Evolutionary conservation across 2,888 invertebrate species (phyloP).

Genomic region (Seira musarum): DNA sequence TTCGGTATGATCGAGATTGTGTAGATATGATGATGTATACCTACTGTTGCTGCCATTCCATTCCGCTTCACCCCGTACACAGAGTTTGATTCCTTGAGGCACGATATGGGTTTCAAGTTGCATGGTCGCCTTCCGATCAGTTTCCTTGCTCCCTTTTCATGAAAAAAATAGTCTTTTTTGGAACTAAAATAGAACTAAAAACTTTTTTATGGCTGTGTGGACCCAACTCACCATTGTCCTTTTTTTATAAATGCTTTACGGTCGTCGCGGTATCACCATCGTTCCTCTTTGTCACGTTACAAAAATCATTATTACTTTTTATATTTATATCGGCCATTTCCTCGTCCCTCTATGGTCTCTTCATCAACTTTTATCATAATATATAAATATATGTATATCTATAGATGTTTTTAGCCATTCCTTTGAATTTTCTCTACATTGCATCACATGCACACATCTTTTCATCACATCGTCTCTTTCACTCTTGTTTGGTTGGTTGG

Average conservation of each 20-base stretch:
- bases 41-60: constrained; percentile 25
- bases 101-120: constrained; percentile 40
- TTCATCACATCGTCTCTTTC: background rate
- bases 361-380: no score
- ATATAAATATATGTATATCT: no score
- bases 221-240: constrained; percentile 1
- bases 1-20: constrained; percentile 6
- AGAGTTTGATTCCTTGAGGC: constrained; percentile 46
- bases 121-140: constrained; percentile 38
- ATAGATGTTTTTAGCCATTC: background rate
- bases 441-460: background rate
- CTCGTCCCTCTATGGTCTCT: background rate
- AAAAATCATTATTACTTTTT: constrained; percentile 6
- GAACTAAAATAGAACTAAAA: background rate
- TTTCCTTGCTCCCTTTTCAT: background rate
- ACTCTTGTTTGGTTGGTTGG: background rate
- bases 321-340: constrained; percentile 7
- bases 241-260: background rate
- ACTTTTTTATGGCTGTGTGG: background rate
- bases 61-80: constrained; percentile 23
- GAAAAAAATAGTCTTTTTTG: no score
- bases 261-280: background rate
- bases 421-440: constrained; percentile 2
- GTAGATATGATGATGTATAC: constrained; percentile 33
- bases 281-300: constrained; percentile 2